A percentile compares a stretch with the other conserved stretches of the same genome.
These are phyloP conservation scores for Eidolon helvum DNA, from an alignment of 2,113 vertebrate genomes.

Conservation along the genomic window DNA sequence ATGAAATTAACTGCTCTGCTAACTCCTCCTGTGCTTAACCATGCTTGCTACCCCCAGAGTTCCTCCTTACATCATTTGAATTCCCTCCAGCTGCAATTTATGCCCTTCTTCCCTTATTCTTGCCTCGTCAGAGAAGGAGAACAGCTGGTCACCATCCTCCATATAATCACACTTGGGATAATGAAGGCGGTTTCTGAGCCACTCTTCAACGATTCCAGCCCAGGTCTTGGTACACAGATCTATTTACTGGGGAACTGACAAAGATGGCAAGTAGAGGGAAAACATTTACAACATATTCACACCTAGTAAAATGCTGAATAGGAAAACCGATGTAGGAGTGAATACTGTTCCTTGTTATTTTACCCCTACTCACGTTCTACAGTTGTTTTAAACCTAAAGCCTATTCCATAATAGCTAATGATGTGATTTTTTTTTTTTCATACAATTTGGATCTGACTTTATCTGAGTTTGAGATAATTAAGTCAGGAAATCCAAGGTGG, in stretches of 20 bases:
- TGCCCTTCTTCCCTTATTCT: constrained; percentile 30
- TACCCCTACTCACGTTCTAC: neutral
- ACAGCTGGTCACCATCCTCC: constrained; percentile 68
- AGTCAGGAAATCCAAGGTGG: constrained; percentile 64
- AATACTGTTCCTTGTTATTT: neutral
- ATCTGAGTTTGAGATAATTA: constrained; percentile 71
- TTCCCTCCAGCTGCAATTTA: constrained; percentile 60
- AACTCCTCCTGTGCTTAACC: constrained; percentile 52
- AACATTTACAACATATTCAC: constrained; percentile 6
- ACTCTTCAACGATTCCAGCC: constrained; percentile 5
- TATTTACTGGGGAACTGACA: constrained; percentile 39
- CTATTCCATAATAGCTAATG: constrained; percentile 10
- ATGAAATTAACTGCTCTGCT: constrained; percentile 53
- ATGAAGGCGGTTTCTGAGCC: constrained; percentile 47
- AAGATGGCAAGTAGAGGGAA: neutral
- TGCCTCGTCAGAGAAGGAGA: constrained; percentile 44
- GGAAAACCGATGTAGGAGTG: neutral
- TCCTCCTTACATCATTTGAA: constrained; percentile 60
- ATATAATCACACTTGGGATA: constrained; percentile 28
- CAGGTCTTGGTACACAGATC: constrained; percentile 25
- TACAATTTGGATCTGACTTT: constrained; percentile 53
- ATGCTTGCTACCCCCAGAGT: constrained; percentile 33
- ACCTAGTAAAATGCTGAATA: constrained; percentile 25
- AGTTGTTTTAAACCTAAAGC: constrained; percentile 46
- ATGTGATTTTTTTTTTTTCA: neutral